Conservation (phyloP, 2,113 vertebrate genomes). For the Cynopterus brachyotis region DNA sequence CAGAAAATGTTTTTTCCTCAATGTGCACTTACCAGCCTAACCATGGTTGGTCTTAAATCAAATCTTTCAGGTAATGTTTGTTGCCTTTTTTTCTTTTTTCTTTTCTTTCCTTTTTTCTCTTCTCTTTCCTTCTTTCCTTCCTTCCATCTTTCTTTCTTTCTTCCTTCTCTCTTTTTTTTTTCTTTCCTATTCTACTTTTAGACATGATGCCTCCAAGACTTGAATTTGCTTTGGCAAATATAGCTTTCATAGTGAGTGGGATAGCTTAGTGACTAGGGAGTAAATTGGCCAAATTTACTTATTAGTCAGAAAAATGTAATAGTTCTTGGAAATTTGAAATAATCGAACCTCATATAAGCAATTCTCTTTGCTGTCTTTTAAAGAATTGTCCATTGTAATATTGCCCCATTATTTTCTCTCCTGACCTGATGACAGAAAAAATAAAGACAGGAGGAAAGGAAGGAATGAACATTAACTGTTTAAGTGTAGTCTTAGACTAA, state of each 20-base stretch:
- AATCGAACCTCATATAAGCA: neutral
- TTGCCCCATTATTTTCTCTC: neutral
- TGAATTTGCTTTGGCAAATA: neutral
- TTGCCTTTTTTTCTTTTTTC: neutral
- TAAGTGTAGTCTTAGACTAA: neutral
- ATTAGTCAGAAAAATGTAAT: neutral
- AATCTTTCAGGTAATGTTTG: neutral
- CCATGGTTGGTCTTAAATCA: neutral
- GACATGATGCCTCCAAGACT: neutral
- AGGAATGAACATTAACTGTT: neutral
- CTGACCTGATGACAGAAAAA: neutral
- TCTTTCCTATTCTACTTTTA: neutral
- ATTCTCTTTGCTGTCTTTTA: conserved; percentile 1
- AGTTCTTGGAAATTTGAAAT: conserved; percentile 19
- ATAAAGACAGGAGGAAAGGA: neutral
- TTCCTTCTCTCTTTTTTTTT: neutral
- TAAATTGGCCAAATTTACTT: neutral
- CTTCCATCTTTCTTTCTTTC: no score
- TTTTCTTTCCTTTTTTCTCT: neutral
- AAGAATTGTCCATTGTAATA: neutral
- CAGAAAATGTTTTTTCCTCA: conserved; percentile 9
- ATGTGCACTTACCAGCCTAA: neutral
- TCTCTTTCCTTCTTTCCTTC: neutral
- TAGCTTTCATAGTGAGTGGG: neutral
- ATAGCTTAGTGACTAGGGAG: neutral